Base-by-base conservation (phyloP, 1,140 invertebrate genomes). In the Metopolophium dirhodum region DNA sequence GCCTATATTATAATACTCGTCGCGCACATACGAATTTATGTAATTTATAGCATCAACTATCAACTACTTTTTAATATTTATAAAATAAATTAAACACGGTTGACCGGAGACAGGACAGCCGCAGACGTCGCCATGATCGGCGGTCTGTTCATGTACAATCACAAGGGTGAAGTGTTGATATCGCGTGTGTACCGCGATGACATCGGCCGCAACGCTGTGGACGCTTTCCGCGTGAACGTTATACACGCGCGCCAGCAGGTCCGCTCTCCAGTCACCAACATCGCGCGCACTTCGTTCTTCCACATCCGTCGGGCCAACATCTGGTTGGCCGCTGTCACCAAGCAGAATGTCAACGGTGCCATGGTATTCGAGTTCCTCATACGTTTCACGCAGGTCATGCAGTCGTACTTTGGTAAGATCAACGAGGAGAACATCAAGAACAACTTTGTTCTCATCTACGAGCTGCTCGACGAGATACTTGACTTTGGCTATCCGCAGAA, bases 401-500 rank as follows among this genome's bases (percentile, higher is more conserved):
- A 99, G 95, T 99, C 98, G 1, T 99, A 99, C 95, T 99, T 99
- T 96, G 99, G 99, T 91, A 99, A 99, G 96, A 99, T 99, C 93
- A 99, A 99, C 0, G 99, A 99, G 95, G 99, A 99, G 95, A 99
- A 99, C 95, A 99, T 99, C 94, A 99, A 99, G 95, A 99, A 99
- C 95, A 99, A 99, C 95, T 99, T 99, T 96, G 99, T 99, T 83
- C 96, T 99, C 2, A 99, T 99, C 94, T 99, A 99, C 96, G 99
- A 99, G 96, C 96, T 99, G 94, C 96, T 99, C 77, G 99, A 99
- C 96, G 99, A 99, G 96, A 99, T 99, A 95, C 96, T 99, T 94
- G 99, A 99, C 95, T 99, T 99, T 97, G 99, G 99, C 8, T 99
- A 99, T 95, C 99, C 99, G 8, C 99, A 99, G 96, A 99, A 99